Conservation (phyloP, 1,140 invertebrate genomes). For the Cydia pomonella region DNA sequence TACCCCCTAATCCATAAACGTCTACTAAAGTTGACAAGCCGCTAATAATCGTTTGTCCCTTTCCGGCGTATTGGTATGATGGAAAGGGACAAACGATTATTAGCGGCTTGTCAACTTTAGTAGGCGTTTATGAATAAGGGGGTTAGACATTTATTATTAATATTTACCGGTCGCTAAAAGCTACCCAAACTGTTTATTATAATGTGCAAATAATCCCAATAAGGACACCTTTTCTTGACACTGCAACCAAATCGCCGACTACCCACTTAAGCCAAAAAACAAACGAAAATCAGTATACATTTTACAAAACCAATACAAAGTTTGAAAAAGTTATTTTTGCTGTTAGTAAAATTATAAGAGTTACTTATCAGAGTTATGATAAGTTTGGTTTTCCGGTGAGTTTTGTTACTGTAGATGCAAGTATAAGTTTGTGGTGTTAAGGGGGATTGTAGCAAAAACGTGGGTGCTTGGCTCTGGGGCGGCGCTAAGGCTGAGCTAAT, state of each 20-base stretch:
- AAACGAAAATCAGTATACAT: constrained; percentile 24
- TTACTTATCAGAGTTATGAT: background rate
- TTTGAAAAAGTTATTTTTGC: background rate
- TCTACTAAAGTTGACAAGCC: too few relatives aligned
- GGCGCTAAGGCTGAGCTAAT: constrained; percentile 62
- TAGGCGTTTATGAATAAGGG: too few relatives aligned
- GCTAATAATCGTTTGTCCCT: too few relatives aligned
- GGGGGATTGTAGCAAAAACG: constrained; percentile 55
- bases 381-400: background rate
- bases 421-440: background rate
- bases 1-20: too few relatives aligned
- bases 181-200: constrained; percentile 6
- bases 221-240: background rate
- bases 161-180: constrained; percentile 11
- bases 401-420: background rate
- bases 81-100: too few relatives aligned
- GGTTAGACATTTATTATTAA: background rate
- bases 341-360: background rate
- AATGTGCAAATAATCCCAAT: constrained; percentile 15
- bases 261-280: constrained; percentile 20
- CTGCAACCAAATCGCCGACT: constrained; percentile 7
- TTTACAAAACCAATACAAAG: constrained; percentile 22
- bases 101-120: too few relatives aligned
- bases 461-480: constrained; percentile 33
- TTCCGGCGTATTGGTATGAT: too few relatives aligned